Evolutionary conservation across 2,888 invertebrate species (phyloP).

Genomic region (Petrolisthes manimaculis): DNA sequence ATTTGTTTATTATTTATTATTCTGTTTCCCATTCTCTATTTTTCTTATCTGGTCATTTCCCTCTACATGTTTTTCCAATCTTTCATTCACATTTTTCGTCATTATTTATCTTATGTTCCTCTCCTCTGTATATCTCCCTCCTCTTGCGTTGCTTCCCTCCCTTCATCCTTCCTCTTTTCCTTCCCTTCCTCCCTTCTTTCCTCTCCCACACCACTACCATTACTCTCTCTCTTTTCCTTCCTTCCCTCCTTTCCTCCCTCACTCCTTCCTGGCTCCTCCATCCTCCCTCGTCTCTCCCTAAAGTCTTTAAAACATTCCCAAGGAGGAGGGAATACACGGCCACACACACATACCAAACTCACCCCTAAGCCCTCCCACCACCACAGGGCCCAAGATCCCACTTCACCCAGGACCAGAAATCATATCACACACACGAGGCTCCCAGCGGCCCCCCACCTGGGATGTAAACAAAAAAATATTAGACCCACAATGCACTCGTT

Average conservation of each 20-base stretch:
- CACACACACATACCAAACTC: too few relatives aligned
- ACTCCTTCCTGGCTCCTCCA: too few relatives aligned
- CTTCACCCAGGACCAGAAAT: too few relatives aligned
- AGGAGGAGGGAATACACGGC: too few relatives aligned
- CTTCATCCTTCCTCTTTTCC: neutral
- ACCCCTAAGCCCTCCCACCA: too few relatives aligned
- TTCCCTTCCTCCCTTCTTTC: neutral
- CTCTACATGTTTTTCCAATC: neutral
- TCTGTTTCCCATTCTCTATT: neutral
- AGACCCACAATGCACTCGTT: too few relatives aligned
- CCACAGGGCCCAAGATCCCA: too few relatives aligned
- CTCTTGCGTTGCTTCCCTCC: neutral
- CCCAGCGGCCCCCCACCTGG: too few relatives aligned
- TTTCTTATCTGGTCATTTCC: neutral
- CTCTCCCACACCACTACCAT: neutral
- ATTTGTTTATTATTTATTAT: neutral
- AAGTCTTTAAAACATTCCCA: too few relatives aligned
- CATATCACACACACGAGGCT: too few relatives aligned
- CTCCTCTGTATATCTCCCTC: neutral
- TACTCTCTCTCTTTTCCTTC: neutral
- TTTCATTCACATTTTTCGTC: neutral
- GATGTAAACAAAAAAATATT: too few relatives aligned
- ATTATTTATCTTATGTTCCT: neutral
- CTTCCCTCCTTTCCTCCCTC: neutral
- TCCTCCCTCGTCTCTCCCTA: too few relatives aligned